Percentiles rank a stretch among this genome's conserved stretches.
These are phyloP conservation scores for Anser brachyrhynchus DNA, from an alignment of 2,113 vertebrate genomes.

Conservation along the genomic window DNA sequence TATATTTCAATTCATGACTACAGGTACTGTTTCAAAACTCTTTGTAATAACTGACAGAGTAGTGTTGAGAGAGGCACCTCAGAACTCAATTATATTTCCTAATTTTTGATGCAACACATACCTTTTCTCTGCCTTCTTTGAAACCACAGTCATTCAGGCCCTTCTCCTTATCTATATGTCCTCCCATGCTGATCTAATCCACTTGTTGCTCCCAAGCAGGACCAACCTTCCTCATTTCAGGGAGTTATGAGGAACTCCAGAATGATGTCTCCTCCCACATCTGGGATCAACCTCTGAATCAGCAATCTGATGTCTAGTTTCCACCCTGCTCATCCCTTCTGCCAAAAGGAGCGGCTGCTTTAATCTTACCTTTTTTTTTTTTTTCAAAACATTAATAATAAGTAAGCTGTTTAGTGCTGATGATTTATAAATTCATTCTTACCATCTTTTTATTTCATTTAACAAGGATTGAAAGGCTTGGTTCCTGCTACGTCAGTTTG, in stretches of 20 bases:
- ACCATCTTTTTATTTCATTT: neutral
- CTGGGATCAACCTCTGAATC: slow-evolving; percentile 67
- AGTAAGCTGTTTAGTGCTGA: neutral
- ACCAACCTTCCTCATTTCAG: slow-evolving; percentile 54
- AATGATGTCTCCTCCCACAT: slow-evolving; percentile 67
- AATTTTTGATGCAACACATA: neutral
- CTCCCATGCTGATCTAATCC: slow-evolving; percentile 62
- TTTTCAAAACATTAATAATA: neutral
- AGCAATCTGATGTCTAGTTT: slow-evolving; percentile 62
- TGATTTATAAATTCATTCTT: neutral
- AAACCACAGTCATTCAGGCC: neutral
- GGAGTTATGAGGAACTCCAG: slow-evolving; percentile 66
- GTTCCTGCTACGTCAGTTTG: neutral
- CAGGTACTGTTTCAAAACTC: neutral
- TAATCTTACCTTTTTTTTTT: neutral
- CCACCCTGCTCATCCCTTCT: slow-evolving; percentile 46
- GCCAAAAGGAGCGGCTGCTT: slow-evolving; percentile 57
- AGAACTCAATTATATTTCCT: neutral
- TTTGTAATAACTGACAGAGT: neutral
- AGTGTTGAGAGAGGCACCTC: neutral
- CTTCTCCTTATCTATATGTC: slow-evolving; percentile 33
- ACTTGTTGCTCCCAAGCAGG: slow-evolving; percentile 40
- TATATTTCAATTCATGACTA: neutral
- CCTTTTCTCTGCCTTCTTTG: neutral
- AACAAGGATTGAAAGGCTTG: neutral